Evolutionary conservation across 2,888 invertebrate species (phyloP).

Genomic region (Mellilla xanthometata): DNA sequence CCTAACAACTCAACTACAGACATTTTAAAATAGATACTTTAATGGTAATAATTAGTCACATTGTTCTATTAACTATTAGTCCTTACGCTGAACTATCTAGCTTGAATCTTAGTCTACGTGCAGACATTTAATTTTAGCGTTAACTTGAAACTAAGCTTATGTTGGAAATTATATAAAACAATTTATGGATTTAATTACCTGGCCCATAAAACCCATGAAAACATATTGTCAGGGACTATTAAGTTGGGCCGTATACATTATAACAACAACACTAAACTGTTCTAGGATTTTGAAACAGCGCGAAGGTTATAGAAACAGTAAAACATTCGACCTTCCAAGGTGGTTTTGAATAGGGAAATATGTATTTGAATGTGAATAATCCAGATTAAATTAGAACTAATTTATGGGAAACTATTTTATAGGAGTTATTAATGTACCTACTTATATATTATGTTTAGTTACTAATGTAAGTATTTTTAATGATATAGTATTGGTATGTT

Average conservation of each 20-base stretch:
- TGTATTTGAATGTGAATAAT: no score
- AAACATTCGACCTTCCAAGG: no score
- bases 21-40: neutral
- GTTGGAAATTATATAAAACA: constrained; percentile 5
- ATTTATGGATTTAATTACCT: constrained; percentile 18
- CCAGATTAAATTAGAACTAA: no score
- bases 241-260: constrained; percentile 5
- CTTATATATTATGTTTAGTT: no score
- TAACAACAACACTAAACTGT: constrained; percentile 14
- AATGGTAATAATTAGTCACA: constrained; percentile 2
- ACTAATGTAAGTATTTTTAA: no score
- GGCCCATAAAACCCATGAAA: constrained; percentile 13
- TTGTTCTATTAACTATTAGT: no score
- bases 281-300: constrained; percentile 5
- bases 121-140: constrained; percentile 4
- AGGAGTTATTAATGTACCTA: no score
- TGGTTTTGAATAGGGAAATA: no score
- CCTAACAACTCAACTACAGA: constrained; percentile 27
- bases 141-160: neutral
- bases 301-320: constrained; percentile 13
- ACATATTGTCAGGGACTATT: constrained; percentile 6
- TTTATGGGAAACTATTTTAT: no score
- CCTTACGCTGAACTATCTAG: no score
- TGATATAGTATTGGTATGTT: no score
- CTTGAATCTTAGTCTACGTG: no score